Conservation (phyloP, 2,113 vertebrate species). For the Lethenteron reissneri region DNA sequence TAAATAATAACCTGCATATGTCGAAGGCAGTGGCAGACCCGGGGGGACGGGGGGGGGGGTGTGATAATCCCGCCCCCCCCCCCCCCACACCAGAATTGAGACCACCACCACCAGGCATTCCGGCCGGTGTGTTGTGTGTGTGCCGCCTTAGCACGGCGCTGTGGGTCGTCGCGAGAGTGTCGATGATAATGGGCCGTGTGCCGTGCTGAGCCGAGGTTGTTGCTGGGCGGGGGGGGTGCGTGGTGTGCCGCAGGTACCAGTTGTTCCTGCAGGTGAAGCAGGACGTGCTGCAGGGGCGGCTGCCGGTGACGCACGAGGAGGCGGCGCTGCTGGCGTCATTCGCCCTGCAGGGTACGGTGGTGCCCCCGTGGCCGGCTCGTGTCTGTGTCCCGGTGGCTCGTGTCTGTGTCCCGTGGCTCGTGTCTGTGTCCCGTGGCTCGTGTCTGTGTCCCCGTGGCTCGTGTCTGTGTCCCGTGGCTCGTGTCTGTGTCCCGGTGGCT, state of each 20-base stretch:
- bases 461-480: neutral
- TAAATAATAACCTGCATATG: no score
- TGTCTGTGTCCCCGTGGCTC: neutral
- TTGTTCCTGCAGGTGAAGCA: constrained; percentile 73
- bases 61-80: no score
- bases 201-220: no score
- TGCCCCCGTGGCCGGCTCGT: neutral
- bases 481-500: neutral
- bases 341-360: constrained; percentile 39
- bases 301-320: constrained; percentile 32
- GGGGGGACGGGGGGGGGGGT: no score
- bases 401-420: neutral
- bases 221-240: no score
- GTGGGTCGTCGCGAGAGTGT: no score
- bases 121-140: no score
- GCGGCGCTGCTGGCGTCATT: constrained; percentile 42
- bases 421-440: neutral
- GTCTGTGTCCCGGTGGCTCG: neutral
- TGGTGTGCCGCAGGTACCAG: constrained; percentile 30
- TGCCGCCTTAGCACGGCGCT: no score
- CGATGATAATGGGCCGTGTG: no score
- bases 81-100: no score
- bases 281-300: constrained; percentile 49
- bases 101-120: no score
- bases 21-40: no score